Evolutionary conservation across 2,113 vertebrate genomes (phyloP).

Genomic region (Triplophysa siluroides): DNA sequence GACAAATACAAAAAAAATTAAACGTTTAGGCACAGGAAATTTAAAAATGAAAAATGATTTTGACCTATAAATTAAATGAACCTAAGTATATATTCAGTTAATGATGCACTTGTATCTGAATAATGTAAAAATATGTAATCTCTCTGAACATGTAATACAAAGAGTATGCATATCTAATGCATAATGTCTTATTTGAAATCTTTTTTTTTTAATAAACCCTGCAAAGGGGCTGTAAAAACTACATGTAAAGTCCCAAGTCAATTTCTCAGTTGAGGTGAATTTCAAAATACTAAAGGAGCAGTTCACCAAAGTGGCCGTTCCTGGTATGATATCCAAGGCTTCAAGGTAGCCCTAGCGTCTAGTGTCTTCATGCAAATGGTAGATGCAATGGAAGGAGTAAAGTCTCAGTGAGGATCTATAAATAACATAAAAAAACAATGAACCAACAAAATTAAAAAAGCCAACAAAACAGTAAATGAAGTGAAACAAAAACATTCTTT

Average conservation of each 20-base stretch:
- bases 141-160: constrained; percentile 13
- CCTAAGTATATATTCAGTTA: constrained; percentile 32
- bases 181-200: neutral
- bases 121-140: neutral
- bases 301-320: constrained; percentile 57
- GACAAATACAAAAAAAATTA: neutral
- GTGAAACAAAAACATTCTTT: constrained; percentile 35
- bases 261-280: constrained; percentile 26
- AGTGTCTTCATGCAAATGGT: constrained; percentile 66
- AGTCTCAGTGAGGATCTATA: constrained; percentile 73
- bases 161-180: constrained; percentile 35
- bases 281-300: constrained; percentile 24
- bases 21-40: constrained; percentile 51
- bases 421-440: constrained; percentile 64
- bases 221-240: neutral
- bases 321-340: constrained; percentile 64
- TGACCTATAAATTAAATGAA: constrained; percentile 5
- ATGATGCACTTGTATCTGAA: constrained; percentile 20
- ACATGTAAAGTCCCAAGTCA: constrained; percentile 13
- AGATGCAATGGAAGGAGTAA: constrained; percentile 65
- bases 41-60: neutral
- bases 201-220: too few relatives aligned
- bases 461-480: constrained; percentile 42
- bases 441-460: constrained; percentile 45
- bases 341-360: constrained; percentile 64